Evolutionary conservation across 1,140 invertebrate species (phyloP).

Genomic region (Oedothorax gibbosus): DNA sequence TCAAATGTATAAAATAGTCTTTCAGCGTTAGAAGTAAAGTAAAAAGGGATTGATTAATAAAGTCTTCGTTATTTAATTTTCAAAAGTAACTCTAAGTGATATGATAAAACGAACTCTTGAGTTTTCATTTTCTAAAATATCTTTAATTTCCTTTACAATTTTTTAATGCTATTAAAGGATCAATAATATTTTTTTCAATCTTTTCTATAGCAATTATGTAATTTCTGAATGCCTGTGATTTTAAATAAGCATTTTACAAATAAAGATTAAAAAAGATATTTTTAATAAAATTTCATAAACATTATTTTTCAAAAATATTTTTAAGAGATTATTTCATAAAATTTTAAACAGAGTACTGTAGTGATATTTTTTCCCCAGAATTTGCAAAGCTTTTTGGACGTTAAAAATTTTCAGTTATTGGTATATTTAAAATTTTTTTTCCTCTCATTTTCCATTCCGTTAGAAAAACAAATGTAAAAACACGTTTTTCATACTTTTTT

Average conservation of each 20-base stretch:
- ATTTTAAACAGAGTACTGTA: not conserved
- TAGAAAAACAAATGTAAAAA: conserved; percentile 13
- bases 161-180: conserved; percentile 12
- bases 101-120: not conserved
- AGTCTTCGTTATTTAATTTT: too few species aligned
- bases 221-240: too few species aligned
- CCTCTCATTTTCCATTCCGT: not conserved
- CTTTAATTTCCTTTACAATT: not conserved
- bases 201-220: not conserved
- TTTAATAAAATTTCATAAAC: too few species aligned
- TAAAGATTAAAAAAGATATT: too few species aligned
- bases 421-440: conserved; percentile 2
- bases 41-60: too few species aligned
- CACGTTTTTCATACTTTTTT: not conserved
- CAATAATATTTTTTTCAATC: not conserved
- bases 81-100: not conserved
- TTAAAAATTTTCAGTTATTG: not conserved
- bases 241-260: too few species aligned
- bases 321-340: too few species aligned
- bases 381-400: not conserved
- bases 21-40: too few species aligned
- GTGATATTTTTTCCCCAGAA: not conserved
- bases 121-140: conserved; percentile 14
- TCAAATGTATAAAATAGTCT: not conserved
- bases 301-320: too few species aligned